Conservation (phyloP, 2,113 vertebrate genomes). For the Eudyptes chrysolophus region DNA sequence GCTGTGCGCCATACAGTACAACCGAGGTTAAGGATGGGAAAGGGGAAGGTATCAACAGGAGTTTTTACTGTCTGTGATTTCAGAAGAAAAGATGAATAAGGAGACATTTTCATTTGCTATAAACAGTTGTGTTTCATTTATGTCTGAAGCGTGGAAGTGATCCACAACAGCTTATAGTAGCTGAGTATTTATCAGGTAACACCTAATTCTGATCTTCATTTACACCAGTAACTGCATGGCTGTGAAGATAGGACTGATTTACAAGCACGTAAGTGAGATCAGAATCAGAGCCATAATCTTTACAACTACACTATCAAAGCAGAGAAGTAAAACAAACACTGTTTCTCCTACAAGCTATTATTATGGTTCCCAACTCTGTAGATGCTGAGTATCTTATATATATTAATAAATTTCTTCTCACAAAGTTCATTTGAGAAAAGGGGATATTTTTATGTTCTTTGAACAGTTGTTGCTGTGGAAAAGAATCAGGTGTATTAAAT, state of each 20-base stretch:
- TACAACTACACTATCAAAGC: neutral
- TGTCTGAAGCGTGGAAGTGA: neutral
- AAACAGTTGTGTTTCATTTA: neutral
- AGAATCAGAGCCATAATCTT: neutral
- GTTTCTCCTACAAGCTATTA: neutral
- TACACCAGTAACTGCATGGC: neutral
- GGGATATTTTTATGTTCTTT: neutral
- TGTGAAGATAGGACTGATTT: neutral
- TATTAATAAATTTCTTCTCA: neutral
- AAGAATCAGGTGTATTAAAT: neutral
- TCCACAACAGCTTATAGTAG: neutral
- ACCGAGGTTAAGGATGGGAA: neutral
- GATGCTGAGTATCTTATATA: neutral
- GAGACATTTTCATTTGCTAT: neutral
- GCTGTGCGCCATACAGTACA: neutral
- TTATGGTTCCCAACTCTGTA: neutral
- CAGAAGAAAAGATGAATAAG: neutral
- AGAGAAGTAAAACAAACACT: neutral
- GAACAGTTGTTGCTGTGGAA: neutral
- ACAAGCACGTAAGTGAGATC: neutral
- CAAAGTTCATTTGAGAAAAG: neutral
- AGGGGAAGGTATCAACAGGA: rapidly evolving
- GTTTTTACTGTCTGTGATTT: neutral
- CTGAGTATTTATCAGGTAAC: neutral
- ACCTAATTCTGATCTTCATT: neutral